Percentiles rank a stretch among this genome's conserved stretches.
Evolutionary conservation across 2,888 invertebrate species (phyloP).

Genomic region (Xanthia togata): DNA sequence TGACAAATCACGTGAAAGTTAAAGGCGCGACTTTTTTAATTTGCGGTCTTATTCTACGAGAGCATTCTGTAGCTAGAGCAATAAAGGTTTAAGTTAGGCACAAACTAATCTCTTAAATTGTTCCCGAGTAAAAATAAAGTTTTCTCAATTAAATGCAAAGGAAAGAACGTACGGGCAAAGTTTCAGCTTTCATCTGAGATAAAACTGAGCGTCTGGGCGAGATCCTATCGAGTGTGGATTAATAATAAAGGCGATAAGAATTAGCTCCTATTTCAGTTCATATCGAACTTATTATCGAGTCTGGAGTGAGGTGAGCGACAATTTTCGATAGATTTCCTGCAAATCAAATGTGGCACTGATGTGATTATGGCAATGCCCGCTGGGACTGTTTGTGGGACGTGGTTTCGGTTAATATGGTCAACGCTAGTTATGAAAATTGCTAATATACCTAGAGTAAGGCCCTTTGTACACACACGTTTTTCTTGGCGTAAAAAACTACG

Average conservation of each 20-base stretch:
- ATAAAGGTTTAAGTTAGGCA: conserved; percentile 56
- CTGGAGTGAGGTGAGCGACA: conserved; percentile 28
- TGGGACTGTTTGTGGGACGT: conserved; percentile 37
- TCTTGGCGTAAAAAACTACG: too few species aligned
- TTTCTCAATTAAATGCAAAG: conserved; percentile 84
- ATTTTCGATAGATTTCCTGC: conserved; percentile 50
- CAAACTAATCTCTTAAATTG: conserved; percentile 78
- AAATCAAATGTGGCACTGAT: conserved; percentile 49
- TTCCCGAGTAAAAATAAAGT: conserved; percentile 79
- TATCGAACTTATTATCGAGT: conserved; percentile 49
- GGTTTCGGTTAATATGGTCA: conserved; percentile 38
- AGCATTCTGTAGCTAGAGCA: conserved; percentile 35
- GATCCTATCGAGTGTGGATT: conserved; percentile 81
- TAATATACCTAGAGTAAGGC: conserved; percentile 8
- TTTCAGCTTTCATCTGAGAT: conserved; percentile 84
- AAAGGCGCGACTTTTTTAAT: background rate
- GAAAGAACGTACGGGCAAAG: conserved; percentile 82
- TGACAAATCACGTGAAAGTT: background rate
- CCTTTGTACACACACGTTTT: too few species aligned
- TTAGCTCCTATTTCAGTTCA: conserved; percentile 54
- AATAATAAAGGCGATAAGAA: conserved; percentile 79
- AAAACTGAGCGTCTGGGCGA: conserved; percentile 82
- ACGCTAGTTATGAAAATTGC: conserved; percentile 16
- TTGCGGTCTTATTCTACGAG: background rate
- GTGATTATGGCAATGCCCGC: conserved; percentile 42